Conservation (phyloP, 2,797 vertebrate genomes). For the Lagodon rhomboides region DNA sequence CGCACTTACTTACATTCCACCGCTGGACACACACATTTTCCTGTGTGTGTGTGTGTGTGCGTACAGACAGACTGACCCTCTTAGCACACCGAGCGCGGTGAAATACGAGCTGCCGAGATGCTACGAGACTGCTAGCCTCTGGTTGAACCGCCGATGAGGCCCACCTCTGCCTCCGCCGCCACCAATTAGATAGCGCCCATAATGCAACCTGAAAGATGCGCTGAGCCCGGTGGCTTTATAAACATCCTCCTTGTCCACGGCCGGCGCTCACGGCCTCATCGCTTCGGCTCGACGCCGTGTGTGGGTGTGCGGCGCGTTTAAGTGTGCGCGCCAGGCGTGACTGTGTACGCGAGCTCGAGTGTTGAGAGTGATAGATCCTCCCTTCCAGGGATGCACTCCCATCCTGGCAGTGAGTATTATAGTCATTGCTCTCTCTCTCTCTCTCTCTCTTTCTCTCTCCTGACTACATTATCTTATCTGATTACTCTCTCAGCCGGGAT, state of each 20-base stretch:
- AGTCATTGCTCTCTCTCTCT: slow-evolving; percentile 57
- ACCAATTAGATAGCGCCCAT: slow-evolving; percentile 80
- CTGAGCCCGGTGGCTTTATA: slow-evolving; percentile 74
- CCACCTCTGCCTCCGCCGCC: slow-evolving; percentile 74
- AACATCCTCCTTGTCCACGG: slow-evolving; percentile 74
- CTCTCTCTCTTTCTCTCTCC: slow-evolving; percentile 57
- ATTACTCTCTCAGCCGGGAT: slow-evolving; percentile 80
- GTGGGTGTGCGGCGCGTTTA: slow-evolving; percentile 35
- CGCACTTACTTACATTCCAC: no score
- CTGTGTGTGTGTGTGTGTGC: slow-evolving; percentile 22
- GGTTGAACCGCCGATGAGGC: slow-evolving; percentile 77
- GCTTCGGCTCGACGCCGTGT: slow-evolving; percentile 47
- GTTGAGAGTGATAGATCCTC: slow-evolving; percentile 64
- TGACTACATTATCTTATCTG: slow-evolving; percentile 84
- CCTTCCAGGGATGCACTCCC: slow-evolving; percentile 68
- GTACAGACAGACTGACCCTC: slow-evolving; percentile 68
- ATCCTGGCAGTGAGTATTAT: slow-evolving; percentile 69
- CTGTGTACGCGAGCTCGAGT: slow-evolving; percentile 49
- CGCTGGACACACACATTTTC: slow-evolving; percentile 8
- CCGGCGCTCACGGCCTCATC: slow-evolving; percentile 40
- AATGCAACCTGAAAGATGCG: slow-evolving; percentile 79
- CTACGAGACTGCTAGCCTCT: slow-evolving; percentile 75
- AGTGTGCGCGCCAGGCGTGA: slow-evolving; percentile 56
- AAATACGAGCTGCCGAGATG: slow-evolving; percentile 79
- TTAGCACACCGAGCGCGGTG: slow-evolving; percentile 69